Evolutionary conservation across 2,113 vertebrate species (phyloP).

Genomic region (Phodopus roborovskii): DNA sequence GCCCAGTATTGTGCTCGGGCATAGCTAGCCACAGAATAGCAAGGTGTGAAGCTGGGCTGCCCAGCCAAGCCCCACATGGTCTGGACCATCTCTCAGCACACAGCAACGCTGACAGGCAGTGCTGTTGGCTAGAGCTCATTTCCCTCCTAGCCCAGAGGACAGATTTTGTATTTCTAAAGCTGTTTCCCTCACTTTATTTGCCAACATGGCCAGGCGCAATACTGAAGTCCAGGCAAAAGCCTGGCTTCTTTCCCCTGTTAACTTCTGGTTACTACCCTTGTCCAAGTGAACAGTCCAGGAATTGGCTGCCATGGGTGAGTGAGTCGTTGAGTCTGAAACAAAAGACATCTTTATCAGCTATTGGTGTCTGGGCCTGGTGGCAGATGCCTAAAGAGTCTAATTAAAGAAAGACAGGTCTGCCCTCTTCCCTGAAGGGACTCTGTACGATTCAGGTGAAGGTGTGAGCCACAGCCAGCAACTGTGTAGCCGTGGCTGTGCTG

Average conservation of each 20-base stretch:
- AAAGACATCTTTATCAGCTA: not conserved
- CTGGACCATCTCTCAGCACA: not conserved
- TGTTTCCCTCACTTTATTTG: not conserved
- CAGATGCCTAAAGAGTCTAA: not conserved
- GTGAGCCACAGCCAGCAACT: fast-evolving
- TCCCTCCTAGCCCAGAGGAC: not conserved
- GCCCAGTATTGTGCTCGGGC: not conserved
- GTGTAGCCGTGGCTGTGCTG: not conserved
- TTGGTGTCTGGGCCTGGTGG: not conserved
- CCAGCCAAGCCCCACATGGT: fast-evolving
- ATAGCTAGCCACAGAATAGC: not conserved
- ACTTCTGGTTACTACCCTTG: constrained; percentile 1
- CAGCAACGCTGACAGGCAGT: too few relatives aligned
- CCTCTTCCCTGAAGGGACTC: not conserved
- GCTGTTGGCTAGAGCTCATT: not conserved
- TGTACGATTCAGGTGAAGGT: not conserved
- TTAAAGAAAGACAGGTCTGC: not conserved
- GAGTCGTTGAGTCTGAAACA: not conserved
- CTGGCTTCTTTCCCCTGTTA: not conserved
- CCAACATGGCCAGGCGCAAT: not conserved
- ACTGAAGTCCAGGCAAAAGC: constrained; percentile 19
- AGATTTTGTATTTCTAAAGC: constrained; percentile 47
- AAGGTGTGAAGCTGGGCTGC: not conserved
- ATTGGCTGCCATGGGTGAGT: not conserved
- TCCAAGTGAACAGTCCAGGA: not conserved